Conservation (phyloP, 35 echinoderm and acorn worm genomes). For the Ptychodera flava region DNA sequence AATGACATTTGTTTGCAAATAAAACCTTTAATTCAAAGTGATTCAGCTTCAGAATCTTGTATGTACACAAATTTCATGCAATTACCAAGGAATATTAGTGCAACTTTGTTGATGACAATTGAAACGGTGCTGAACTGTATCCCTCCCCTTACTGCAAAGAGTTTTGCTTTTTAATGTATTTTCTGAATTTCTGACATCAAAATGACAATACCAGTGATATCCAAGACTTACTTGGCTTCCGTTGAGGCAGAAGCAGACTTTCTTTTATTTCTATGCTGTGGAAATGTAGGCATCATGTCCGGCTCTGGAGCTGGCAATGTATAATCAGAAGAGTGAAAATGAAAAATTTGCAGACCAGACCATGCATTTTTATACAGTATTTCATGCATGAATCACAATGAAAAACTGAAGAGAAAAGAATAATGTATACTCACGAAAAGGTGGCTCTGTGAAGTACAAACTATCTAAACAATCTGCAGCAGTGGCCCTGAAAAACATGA, state of each 20-base stretch:
- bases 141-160: too few species aligned
- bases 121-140: too few species aligned
- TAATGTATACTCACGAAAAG: conserved; percentile 92
- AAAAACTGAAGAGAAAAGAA: neutral
- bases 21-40: too few species aligned
- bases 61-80: too few species aligned
- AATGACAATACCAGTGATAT: too few species aligned
- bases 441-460: conserved; percentile 86
- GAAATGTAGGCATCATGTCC: conserved; percentile 94
- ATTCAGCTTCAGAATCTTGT: too few species aligned
- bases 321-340: neutral
- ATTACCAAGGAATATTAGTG: too few species aligned
- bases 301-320: conserved; percentile 74
- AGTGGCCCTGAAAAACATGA: conserved; percentile 63
- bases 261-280: conserved; percentile 97
- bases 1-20: too few species aligned
- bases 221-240: conserved; percentile 33
- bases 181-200: too few species aligned
- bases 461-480: conserved; percentile 78
- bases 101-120: too few species aligned
- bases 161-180: too few species aligned
- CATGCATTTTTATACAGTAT: neutral
- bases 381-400: neutral
- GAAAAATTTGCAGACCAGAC: neutral
- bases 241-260: conserved; percentile 21